phyloP scores from a whole-genome alignment of 2,113 vertebrate species.

The Chloropsis hardwickii region DNA sequence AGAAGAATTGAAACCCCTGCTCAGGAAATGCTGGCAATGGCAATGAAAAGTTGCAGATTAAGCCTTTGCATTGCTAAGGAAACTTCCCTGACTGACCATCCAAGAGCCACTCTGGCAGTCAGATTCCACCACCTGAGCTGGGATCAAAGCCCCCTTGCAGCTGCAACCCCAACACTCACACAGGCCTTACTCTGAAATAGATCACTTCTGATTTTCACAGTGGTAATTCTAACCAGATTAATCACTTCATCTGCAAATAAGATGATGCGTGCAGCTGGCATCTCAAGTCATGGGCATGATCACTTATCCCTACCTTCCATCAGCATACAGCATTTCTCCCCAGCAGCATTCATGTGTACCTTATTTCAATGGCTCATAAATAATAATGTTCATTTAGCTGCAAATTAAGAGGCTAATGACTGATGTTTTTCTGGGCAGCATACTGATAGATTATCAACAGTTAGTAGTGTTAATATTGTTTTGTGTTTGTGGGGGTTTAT shows the following conservation, averaged over 20 bases:
- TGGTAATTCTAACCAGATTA: slow-evolving; percentile 37
- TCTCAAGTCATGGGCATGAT: neutral
- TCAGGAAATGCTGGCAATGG: neutral
- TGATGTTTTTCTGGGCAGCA: neutral
- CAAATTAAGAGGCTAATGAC: neutral
- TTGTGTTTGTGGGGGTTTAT: neutral
- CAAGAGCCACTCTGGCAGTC: neutral
- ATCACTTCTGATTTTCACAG: slow-evolving; percentile 20
- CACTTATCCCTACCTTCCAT: neutral
- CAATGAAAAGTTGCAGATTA: neutral
- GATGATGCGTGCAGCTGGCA: neutral
- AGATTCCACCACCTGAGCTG: neutral
- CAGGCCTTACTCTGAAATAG: neutral
- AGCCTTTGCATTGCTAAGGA: neutral
- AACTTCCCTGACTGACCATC: neutral
- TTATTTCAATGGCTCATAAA: neutral
- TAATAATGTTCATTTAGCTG: neutral
- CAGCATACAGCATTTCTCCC: neutral
- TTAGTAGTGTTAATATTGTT: neutral
- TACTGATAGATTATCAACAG: neutral
- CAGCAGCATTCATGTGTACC: neutral
- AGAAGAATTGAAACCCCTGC: neutral
- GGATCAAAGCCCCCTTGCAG: neutral
- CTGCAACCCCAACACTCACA: neutral
- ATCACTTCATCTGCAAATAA: slow-evolving; percentile 44